These are phyloP conservation scores for Meteorus colon DNA, from an alignment of 2,888 invertebrate genomes.

Conservation along the genomic window DNA sequence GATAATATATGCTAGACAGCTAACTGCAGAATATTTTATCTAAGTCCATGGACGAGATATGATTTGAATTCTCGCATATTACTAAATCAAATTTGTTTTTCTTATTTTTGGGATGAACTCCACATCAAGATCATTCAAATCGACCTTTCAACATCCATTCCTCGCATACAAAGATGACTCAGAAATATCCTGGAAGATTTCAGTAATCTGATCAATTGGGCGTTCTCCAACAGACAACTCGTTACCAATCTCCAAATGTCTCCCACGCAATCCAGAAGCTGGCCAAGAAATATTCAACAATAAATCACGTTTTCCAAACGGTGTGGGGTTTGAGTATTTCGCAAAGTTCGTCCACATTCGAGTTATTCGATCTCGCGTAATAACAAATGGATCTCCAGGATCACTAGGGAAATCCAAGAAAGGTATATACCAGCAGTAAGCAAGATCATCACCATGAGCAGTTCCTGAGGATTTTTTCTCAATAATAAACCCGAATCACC, in stretches of 20 bases:
- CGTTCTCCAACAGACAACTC: slow-evolving; percentile 29
- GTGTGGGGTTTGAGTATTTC: slow-evolving; percentile 55
- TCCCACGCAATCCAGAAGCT: slow-evolving; percentile 44
- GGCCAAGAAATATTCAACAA: slow-evolving; percentile 49
- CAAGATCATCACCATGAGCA: slow-evolving; percentile 78
- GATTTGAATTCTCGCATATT: too few species aligned
- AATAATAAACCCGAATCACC: slow-evolving; percentile 35
- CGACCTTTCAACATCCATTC: neutral
- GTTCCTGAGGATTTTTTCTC: slow-evolving; percentile 70
- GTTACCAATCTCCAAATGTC: slow-evolving; percentile 47
- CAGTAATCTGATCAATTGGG: slow-evolving; percentile 10
- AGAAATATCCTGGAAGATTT: neutral
- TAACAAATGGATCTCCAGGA: slow-evolving; percentile 52
- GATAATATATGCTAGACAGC: too few species aligned
- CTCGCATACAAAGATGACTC: neutral
- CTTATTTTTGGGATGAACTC: too few species aligned
- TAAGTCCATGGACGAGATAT: too few species aligned
- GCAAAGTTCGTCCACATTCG: slow-evolving; percentile 75
- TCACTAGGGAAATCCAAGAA: slow-evolving; percentile 45
- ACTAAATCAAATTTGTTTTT: too few species aligned
- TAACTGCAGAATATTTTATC: too few species aligned
- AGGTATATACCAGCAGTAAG: slow-evolving; percentile 74
- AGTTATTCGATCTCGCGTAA: slow-evolving; percentile 74
- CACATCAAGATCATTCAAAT: neutral
- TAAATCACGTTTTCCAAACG: slow-evolving; percentile 30